Conservation (phyloP, 2,888 invertebrate species). For the Lymantria monacha region DNA sequence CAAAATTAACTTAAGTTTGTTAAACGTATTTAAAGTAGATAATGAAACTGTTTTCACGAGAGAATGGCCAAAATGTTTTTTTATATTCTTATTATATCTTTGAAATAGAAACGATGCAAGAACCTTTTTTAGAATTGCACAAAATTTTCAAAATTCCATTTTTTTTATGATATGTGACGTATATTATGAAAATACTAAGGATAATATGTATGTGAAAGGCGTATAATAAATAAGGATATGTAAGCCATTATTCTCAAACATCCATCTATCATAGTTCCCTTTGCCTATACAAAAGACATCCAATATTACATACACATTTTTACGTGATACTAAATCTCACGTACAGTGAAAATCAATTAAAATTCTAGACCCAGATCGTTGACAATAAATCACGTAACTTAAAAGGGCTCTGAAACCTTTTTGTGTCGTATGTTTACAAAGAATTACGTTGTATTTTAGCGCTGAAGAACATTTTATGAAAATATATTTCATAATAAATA, state of each 20-base stretch:
- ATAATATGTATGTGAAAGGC: constrained; percentile 39
- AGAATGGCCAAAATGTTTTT: too few relatives aligned
- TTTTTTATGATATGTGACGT: too few relatives aligned
- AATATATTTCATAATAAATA: not conserved
- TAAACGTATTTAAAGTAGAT: too few relatives aligned
- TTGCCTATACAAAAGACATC: constrained; percentile 26
- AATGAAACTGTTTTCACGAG: too few relatives aligned
- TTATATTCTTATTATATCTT: too few relatives aligned
- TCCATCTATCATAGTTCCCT: constrained; percentile 53
- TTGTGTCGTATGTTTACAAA: not conserved
- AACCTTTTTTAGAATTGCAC: too few relatives aligned
- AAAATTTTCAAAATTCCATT: too few relatives aligned
- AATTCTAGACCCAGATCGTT: constrained; percentile 6
- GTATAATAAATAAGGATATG: constrained; percentile 47
- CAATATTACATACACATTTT: constrained; percentile 12
- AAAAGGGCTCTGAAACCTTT: constrained; percentile 2
- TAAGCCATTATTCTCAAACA: constrained; percentile 40
- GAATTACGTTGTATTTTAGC: not conserved
- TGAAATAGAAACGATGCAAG: too few relatives aligned
- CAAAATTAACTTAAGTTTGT: too few relatives aligned
- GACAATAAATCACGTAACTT: constrained; percentile 6
- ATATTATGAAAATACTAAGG: too few relatives aligned
- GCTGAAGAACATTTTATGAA: not conserved
- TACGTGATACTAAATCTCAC: constrained; percentile 13
- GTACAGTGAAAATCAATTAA: constrained; percentile 27